Base-by-base conservation (phyloP, 2,888 invertebrate genomes). In the Geotrupes spiniger region DNA sequence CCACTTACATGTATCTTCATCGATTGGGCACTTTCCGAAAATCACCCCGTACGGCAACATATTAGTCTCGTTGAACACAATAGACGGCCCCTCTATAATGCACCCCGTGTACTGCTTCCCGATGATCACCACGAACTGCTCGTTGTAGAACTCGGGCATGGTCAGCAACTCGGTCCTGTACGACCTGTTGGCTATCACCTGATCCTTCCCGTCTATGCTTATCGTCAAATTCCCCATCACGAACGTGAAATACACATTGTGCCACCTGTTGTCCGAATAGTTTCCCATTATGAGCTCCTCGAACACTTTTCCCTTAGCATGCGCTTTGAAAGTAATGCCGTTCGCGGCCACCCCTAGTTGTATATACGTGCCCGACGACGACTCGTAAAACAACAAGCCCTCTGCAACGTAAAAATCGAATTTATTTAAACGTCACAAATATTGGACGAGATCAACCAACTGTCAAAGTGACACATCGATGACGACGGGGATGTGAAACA, bases 101-200 rank as follows among this genome's bases (percentile, higher is more conserved):
- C 92, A 92, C 54, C 92, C 92, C 63, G 83, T 82, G 76, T 89
- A 91, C 59, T 84, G 82, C 68, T 85, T 85, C 38, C 92, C 92
- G 52, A 92, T 82, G 56, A 87, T 82, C 60, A 91, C 75, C 53
- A 85, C 83, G 15, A 86, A 84, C 55, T 84, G 84, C 60, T 81
- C 83, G 59, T 84, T 82, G 69, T 85, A 83, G 58, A 85, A 76
- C 62, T 85, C 84, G 57, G 86, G 83, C 59, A 84, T 82, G 16
- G 81, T 80, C 54, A 91, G 75, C 60, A 91, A 78, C 64, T 87
- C 86, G 36, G 82, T 79, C 72, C 88, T 87, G 75, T 84, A 87
- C 1, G 87, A 87, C 42, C 85, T 81, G 73, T 92, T 91, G 12
- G 90, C 88, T 71, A 87, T 78, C 59, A 86, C 76, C 84, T 85